phyloP scores from a whole-genome alignment of 2,797 vertebrate species.

The Ctenopoma multispine region DNA sequence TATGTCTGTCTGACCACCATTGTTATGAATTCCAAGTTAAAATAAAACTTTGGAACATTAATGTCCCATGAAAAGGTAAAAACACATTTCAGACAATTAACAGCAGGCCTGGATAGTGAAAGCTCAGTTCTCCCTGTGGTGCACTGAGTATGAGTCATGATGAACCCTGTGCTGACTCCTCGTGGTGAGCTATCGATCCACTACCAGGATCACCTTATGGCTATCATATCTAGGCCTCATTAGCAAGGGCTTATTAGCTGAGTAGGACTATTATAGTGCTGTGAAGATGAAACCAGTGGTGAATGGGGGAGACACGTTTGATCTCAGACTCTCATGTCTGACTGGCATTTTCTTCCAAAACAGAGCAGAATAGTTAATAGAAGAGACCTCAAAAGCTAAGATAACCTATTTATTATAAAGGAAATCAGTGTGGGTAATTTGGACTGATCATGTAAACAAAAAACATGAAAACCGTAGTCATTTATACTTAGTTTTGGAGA shows the following conservation, averaged over 20 bases:
- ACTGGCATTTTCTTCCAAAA: conserved; percentile 40
- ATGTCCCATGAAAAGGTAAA: conserved; percentile 17
- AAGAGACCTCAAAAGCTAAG: conserved; percentile 23
- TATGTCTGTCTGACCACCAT: conserved; percentile 17
- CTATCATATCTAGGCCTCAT: conserved; percentile 78
- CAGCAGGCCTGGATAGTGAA: conserved; percentile 27
- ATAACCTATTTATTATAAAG: conserved; percentile 1
- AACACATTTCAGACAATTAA: conserved; percentile 32
- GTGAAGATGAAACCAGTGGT: conserved; percentile 53
- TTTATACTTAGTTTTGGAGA: background rate
- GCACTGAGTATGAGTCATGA: conserved; percentile 70
- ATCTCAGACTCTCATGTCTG: conserved; percentile 45
- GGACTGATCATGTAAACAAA: background rate
- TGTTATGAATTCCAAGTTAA: conserved; percentile 15
- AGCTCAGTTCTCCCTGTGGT: conserved; percentile 63
- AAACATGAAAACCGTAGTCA: background rate
- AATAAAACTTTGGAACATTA: conserved; percentile 26
- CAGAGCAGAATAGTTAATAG: conserved; percentile 26
- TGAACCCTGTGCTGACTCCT: conserved; percentile 75
- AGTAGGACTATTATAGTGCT: conserved; percentile 60
- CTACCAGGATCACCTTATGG: conserved; percentile 77
- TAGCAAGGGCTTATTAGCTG: conserved; percentile 78
- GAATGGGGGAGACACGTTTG: conserved; percentile 53
- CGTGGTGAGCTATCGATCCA: conserved; percentile 77
- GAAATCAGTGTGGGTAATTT: background rate